These are phyloP conservation scores for Rhyacichthys aspro DNA, from an alignment of 2,797 vertebrate genomes.

Conservation along the genomic window DNA sequence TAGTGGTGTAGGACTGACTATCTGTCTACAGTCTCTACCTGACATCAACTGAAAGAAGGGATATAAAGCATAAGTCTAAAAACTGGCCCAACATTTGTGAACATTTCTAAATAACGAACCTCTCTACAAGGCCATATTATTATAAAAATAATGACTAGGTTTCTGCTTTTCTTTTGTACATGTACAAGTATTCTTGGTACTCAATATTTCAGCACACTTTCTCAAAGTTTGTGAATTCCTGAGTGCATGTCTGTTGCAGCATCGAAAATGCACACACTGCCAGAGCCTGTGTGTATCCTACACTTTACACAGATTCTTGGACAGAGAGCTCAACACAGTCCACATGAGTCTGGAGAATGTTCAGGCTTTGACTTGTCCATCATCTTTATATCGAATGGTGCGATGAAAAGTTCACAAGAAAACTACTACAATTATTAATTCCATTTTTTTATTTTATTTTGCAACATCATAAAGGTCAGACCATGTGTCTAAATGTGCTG, in stretches of 20 bases:
- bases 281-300: not conserved
- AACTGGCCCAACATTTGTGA: constrained; percentile 5
- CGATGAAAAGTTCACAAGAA: too few species aligned
- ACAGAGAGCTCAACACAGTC: constrained; percentile 1
- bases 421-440: too few species aligned
- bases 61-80: not conserved
- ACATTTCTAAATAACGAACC: constrained; percentile 26
- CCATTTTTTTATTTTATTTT: too few species aligned
- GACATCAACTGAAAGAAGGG: too few species aligned
- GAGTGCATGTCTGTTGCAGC: not conserved
- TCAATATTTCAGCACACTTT: constrained; percentile 9
- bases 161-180: not conserved
- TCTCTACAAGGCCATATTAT: constrained; percentile 21
- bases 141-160: too few species aligned
- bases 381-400: not conserved
- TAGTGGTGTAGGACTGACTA: not conserved
- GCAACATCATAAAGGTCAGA: too few species aligned
- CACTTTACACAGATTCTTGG: not conserved
- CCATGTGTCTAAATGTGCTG: too few species aligned
- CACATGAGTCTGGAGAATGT: not conserved
- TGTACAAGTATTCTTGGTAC: not conserved
- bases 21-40: too few species aligned
- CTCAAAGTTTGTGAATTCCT: not conserved
- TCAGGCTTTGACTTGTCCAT: not conserved
- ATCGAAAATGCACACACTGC: constrained; percentile 4